Conservation (phyloP, 35 echinoderm and acorn worm species). For the Amphiura filiformis region DNA sequence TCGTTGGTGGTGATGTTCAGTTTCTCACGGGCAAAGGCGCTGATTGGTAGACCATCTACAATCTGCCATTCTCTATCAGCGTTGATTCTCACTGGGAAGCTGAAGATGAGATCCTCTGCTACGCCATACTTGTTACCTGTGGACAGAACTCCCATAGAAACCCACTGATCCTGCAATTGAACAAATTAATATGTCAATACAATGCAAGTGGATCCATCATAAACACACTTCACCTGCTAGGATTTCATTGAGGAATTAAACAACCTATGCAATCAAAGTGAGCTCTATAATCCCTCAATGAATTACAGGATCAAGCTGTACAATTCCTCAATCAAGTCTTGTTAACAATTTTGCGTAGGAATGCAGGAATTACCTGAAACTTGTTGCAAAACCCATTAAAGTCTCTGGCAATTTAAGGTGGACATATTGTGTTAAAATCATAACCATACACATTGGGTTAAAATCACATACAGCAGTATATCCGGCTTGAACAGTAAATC, state of each 20-base stretch:
- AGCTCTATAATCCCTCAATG: no score
- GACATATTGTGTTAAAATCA: no score
- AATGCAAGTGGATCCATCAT: background rate
- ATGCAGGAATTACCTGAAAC: no score
- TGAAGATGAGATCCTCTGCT: slow-evolving; percentile 81
- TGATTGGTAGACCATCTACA: slow-evolving; percentile 65
- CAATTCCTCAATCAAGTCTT: no score
- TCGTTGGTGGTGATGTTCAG: slow-evolving; percentile 88
- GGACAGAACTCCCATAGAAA: slow-evolving; percentile 87
- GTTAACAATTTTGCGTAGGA: no score
- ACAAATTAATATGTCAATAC: slow-evolving; percentile 4
- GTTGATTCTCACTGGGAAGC: slow-evolving; percentile 71
- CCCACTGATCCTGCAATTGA: slow-evolving; percentile 81
- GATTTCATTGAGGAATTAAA: background rate
- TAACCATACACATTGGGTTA: no score
- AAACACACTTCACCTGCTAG: background rate
- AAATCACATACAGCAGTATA: no score
- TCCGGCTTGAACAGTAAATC: no score
- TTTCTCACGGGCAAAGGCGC: slow-evolving; percentile 82
- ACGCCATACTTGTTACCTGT: slow-evolving; percentile 62
- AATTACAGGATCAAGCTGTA: no score
- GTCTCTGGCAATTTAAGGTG: no score
- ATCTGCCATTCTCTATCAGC: slow-evolving; percentile 56
- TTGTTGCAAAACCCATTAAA: no score
- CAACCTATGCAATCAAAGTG: background rate